These are phyloP conservation scores for Thunnus maccoyii DNA, from an alignment of 2,113 vertebrate species.

Conservation along the genomic window DNA sequence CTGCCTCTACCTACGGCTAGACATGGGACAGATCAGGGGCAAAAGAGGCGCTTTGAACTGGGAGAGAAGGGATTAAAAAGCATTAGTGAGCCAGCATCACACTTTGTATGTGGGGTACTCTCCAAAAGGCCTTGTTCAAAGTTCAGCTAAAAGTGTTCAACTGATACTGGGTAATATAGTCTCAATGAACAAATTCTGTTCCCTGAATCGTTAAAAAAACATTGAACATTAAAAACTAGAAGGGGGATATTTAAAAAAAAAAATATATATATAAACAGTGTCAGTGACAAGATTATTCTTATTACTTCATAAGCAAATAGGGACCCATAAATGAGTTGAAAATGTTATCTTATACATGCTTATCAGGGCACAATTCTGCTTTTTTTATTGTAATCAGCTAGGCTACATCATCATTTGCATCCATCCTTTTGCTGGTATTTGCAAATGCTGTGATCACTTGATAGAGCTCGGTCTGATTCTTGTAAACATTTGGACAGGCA, in stretches of 20 bases:
- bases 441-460: constrained; percentile 23
- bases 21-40: constrained; percentile 49
- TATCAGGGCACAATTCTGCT: neutral
- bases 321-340: neutral
- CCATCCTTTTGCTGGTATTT: constrained; percentile 35
- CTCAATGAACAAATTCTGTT: neutral
- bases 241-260: neutral
- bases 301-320: neutral
- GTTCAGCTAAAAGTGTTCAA: neutral
- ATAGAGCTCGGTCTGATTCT: neutral
- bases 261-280: neutral
- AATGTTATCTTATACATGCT: neutral
- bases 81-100: constrained; percentile 52
- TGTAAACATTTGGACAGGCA: constrained; percentile 20
- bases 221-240: neutral
- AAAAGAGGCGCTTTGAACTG: constrained; percentile 67
- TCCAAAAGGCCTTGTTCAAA: constrained; percentile 5
- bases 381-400: neutral
- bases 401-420: constrained; percentile 31
- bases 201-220: neutral
- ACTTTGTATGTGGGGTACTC: neutral
- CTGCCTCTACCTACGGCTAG: constrained; percentile 54
- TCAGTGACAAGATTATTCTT: neutral
- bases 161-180: neutral
- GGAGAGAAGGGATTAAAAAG: constrained; percentile 65